These are phyloP conservation scores for Lottia gigantea DNA, from an alignment of 2,888 invertebrate genomes.

Conservation along the genomic window DNA sequence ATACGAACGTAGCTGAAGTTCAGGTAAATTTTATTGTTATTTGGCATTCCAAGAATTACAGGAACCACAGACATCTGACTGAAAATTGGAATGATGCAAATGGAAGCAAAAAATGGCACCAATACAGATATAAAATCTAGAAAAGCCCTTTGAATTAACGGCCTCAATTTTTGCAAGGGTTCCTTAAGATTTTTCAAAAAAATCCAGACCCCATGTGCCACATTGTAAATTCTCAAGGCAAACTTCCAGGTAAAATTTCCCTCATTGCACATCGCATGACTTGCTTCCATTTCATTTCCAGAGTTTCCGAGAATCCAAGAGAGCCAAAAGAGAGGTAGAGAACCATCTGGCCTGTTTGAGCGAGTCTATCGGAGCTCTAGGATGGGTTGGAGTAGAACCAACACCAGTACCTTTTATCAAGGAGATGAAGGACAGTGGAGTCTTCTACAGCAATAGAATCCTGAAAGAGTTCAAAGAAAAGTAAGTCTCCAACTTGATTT, in stretches of 20 bases:
- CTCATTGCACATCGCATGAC: too few relatives aligned
- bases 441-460: conserved; percentile 97
- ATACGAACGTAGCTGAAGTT: conserved; percentile 38
- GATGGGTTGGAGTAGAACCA: conserved; percentile 94
- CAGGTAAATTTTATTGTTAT: conserved; percentile 32
- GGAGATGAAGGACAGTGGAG: conserved; percentile 98
- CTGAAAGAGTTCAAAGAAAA: conserved; percentile 98
- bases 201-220: too few relatives aligned
- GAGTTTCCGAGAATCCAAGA: conserved; percentile 88
- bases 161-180: too few relatives aligned
- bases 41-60: too few relatives aligned
- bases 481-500: conserved; percentile 63
- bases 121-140: too few relatives aligned
- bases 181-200: too few relatives aligned
- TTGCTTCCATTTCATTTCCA: conserved; percentile 72
- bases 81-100: too few relatives aligned
- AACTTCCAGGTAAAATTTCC: too few relatives aligned
- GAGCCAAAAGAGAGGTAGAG: conserved; percentile 85
- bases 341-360: conserved; percentile 96
- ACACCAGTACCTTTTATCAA: conserved; percentile 96
- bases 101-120: too few relatives aligned
- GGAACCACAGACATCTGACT: too few relatives aligned
- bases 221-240: too few relatives aligned
- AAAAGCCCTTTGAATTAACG: too few relatives aligned
- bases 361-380: conserved; percentile 94